Evolutionary conservation across 2,113 vertebrate genomes (phyloP).

Genomic region (Leiothrix lutea): DNA sequence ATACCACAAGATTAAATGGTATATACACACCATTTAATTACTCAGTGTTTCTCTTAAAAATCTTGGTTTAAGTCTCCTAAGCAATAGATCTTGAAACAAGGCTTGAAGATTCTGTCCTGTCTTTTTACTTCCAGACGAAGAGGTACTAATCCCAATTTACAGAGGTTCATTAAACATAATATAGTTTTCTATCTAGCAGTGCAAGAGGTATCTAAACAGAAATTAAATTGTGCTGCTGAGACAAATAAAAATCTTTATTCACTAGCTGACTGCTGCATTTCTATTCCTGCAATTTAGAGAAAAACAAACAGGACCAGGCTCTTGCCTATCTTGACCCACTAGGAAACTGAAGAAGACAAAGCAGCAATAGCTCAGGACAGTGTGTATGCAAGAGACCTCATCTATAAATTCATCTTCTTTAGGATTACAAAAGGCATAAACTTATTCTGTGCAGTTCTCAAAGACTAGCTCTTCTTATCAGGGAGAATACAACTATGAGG

Average conservation of each 20-base stretch:
- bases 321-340: background rate
- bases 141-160: background rate
- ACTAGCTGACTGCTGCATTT: background rate
- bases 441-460: background rate
- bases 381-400: background rate
- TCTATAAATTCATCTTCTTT: background rate
- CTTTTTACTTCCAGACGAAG: background rate
- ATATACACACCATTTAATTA: background rate
- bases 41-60: background rate
- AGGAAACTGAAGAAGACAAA: background rate
- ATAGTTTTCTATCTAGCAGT: background rate
- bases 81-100: background rate
- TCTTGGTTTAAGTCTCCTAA: background rate
- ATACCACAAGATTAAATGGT: background rate
- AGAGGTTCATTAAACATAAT: background rate
- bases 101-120: background rate
- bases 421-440: background rate
- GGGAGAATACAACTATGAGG: background rate
- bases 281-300: background rate
- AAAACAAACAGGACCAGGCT: background rate
- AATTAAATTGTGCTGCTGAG: background rate
- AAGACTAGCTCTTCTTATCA: background rate
- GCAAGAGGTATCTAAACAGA: background rate
- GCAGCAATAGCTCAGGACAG: background rate
- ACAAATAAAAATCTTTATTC: background rate